Evolutionary conservation across 2,797 vertebrate species (phyloP), one percentile per base, ranked within the genome.

Genomic region (Myiotriccus ornatus): DNA sequence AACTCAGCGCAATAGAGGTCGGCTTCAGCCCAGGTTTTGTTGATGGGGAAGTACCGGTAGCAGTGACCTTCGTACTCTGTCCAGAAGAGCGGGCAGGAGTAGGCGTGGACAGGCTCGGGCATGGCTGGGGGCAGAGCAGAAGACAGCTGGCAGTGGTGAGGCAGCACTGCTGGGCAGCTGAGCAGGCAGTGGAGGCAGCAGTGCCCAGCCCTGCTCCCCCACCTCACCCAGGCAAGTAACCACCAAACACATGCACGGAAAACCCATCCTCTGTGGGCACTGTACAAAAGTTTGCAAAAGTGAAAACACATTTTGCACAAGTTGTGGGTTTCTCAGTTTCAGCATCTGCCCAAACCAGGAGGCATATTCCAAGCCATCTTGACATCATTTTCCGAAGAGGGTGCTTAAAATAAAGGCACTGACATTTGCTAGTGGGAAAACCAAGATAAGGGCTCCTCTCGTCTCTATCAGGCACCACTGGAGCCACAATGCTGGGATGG

Each of bases 21-120:
- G 0, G 98, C 98, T 78, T 98, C 97, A 0, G 98, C 98, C 98
- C 98, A 98, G 22, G 98, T 98, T 88, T 98, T 98, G 88, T 97
- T 98, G 95, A 98, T 75, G 22, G 98, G 98, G 85, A 98, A 98
- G 94, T 98, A 98, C 15, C 98, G 96, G 73, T 98, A 98, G 94
- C 98, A 98, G 90, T 97, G 97, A 7, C 98, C 98, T 78, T 98
- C 97, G 1, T 98, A 98, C 90, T 98, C 98, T 0, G 97, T 98
- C 98, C 98, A 98, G 97, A 98, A 98, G 47, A 98, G 98, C 0
- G 98, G 98, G 90, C 98, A 98, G 85, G 97, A 92, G 34, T 97
- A 97, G 5, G 97, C 95, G 1, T 94, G 97, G 32, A 96, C 85
- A 1, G 97, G 93, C 89, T 98, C 98, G 1, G 97, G 96, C 55